Conservation (phyloP, 2,888 invertebrate species). For the Stegophylla sp. region DNA sequence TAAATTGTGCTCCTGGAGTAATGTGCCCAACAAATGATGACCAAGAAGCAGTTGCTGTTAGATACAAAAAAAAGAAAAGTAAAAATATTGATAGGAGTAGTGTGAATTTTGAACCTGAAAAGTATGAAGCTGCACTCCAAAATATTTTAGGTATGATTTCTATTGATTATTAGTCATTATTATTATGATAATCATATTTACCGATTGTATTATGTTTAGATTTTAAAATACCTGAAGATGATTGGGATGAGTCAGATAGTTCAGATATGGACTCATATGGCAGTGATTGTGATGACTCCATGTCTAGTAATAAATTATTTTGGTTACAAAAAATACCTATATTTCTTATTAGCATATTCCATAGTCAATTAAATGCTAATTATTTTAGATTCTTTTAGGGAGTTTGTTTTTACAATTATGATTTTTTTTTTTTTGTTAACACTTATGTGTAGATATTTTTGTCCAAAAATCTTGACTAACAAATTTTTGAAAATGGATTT, state of each 20-base stretch:
- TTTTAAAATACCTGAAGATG: conserved; percentile 79
- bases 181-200: not conserved
- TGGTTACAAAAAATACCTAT: not conserved
- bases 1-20: conserved; percentile 48
- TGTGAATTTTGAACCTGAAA: conserved; percentile 78
- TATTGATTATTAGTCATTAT: conserved; percentile 40
- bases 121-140: conserved; percentile 67
- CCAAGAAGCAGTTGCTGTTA: conserved; percentile 31
- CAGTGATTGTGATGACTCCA: conserved; percentile 69
- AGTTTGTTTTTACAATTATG: no score
- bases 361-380: no score
- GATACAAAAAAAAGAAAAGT: conserved; percentile 35
- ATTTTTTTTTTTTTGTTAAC: no score
- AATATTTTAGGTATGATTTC: conserved; percentile 74
- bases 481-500: no score
- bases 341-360: no score
- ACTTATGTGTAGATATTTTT: no score
- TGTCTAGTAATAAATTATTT: not conserved
- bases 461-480: no score
- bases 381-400: no score
- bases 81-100: conserved; percentile 64
- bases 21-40: conserved; percentile 51
- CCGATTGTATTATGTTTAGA: conserved; percentile 66
- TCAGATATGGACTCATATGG: conserved; percentile 81
- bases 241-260: conserved; percentile 72